phyloP scores from a whole-genome alignment of 2,888 invertebrate species.

The Patella depressa region DNA sequence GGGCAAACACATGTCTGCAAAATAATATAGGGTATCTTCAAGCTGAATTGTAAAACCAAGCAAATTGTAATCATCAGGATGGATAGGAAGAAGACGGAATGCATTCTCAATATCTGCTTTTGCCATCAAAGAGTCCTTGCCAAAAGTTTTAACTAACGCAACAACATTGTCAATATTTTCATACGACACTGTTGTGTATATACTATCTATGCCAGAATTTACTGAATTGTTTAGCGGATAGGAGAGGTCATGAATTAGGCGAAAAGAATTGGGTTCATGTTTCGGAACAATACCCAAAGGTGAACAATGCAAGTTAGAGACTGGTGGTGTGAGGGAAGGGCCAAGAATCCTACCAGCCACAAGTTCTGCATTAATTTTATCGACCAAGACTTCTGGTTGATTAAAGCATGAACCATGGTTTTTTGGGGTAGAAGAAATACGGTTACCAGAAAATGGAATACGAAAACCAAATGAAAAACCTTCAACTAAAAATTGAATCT shows the following conservation, averaged over 20 bases:
- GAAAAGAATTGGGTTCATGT: neutral
- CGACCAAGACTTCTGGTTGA: neutral
- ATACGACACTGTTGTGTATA: conserved; percentile 1
- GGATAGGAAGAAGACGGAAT: conserved; percentile 6
- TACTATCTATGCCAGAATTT: neutral
- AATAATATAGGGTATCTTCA: neutral
- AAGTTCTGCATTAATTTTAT: neutral
- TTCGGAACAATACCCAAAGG: neutral
- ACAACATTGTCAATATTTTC: conserved; percentile 5
- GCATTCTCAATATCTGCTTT: conserved; percentile 15
- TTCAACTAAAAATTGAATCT: neutral
- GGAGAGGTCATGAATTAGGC: neutral
- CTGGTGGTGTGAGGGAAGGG: neutral
- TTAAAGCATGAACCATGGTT: neutral
- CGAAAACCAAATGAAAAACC: neutral
- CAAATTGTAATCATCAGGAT: conserved; percentile 6
- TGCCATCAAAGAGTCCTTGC: neutral
- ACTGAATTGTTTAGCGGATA: neutral
- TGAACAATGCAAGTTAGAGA: neutral
- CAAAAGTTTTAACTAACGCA: neutral
- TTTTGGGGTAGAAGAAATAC: neutral
- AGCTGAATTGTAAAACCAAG: conserved; percentile 3
- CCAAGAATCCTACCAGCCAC: neutral
- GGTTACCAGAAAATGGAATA: neutral
- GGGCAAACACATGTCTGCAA: conserved; percentile 11